Base-by-base conservation (phyloP, 1,140 invertebrate species). In the Melipona quadrifasciata region DNA sequence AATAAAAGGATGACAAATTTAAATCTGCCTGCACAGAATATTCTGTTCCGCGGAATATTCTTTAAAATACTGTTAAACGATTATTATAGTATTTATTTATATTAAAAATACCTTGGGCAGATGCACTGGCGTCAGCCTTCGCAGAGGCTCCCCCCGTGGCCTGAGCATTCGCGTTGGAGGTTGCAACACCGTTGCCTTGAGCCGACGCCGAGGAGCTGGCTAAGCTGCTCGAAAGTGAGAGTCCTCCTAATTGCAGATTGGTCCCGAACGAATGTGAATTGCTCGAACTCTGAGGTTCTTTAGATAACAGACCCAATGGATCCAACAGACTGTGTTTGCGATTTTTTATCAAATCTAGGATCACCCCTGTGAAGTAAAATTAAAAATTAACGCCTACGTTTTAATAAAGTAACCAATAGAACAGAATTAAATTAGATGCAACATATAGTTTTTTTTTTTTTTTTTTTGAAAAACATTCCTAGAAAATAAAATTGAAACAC, bases 221-320 rank as follows among this genome's bases (percentile, higher is more conserved):
- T 2, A 91, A 14, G 31, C 80, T 85, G 19, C 83, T 80, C 10
- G 89, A 87, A 19, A 93, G 51, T 2, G 89, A 89, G 34, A 93
- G 65, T 11, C 89, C 91, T 0, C 93, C 93, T 6, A 93, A 12
- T 27, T 92, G 88, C 0, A 94, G 73, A 27, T 72, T 87, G 16
- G 75, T 85, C 17, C 76, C 77, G 1, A 90, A 14, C 19, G 78
- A 53, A 1, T 86, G 75, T 17, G 91, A 72, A 8, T 86, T 86
- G 12, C 88, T 90, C 6, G 39, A 61, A 0, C 85, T 83, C 0
- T 80, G 70, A 16, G 85, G 58, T 1, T 27, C 24, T 31, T 83
- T 82, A 2, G 84, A 72, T 14, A 93, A 91, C 0, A 93, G 27
- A 17, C 91, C 91, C 3, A 93, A 75, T 0, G 92, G 92, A 21